Percentiles rank a stretch among this genome's conserved stretches.
These are phyloP conservation scores for Myrmecobius fasciatus DNA, from an alignment of 2,113 vertebrate genomes.

Conservation along the genomic window DNA sequence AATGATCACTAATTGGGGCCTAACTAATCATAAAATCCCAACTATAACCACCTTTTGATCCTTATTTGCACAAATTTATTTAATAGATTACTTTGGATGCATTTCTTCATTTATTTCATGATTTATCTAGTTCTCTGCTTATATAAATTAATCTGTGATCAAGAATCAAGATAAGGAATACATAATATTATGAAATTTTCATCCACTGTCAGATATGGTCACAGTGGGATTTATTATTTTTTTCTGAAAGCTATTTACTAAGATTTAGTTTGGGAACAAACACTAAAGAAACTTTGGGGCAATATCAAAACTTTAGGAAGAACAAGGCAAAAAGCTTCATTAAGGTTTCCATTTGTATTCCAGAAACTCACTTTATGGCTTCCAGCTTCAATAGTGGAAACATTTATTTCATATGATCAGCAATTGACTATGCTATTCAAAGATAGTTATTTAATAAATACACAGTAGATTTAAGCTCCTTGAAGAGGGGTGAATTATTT, in stretches of 20 bases:
- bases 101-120: not conserved
- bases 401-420: slow-evolving; percentile 13
- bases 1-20: not conserved
- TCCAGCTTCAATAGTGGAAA: not conserved
- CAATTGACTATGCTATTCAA: not conserved
- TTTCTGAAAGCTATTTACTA: slow-evolving; percentile 4
- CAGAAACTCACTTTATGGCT: slow-evolving; percentile 6
- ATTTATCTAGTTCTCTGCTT: slow-evolving; percentile 28
- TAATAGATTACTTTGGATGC: slow-evolving; percentile 29
- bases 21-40: not conserved
- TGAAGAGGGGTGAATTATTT: no score
- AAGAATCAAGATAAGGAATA: slow-evolving; percentile 20
- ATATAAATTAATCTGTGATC: slow-evolving; percentile 29
- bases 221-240: slow-evolving; percentile 47
- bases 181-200: not conserved
- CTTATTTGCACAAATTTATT: slow-evolving; percentile 35
- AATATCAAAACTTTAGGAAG: slow-evolving; percentile 33
- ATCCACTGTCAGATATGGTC: not conserved
- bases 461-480: not conserved
- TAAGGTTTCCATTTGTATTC: slow-evolving; percentile 8
- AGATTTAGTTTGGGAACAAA: slow-evolving; percentile 25
- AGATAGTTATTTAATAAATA: not conserved
- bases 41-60: slow-evolving; percentile 5
- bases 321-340: not conserved
- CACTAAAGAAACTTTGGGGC: not conserved